Evolutionary conservation across 2,797 vertebrate genomes (phyloP).

Genomic region (Emys orbicularis): DNA sequence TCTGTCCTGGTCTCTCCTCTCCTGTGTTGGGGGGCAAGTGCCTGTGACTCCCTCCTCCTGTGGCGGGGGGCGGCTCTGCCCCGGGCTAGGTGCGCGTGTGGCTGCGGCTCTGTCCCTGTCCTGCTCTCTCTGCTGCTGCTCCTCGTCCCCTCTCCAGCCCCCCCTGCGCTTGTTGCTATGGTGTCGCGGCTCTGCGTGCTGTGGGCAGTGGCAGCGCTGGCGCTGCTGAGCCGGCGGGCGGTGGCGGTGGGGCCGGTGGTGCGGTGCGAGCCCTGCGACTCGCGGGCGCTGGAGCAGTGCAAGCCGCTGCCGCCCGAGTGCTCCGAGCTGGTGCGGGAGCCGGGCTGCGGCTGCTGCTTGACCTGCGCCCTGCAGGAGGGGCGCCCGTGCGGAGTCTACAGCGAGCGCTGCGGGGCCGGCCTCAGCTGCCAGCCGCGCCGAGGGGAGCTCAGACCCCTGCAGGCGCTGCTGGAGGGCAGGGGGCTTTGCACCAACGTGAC

Average conservation of each 20-base stretch:
- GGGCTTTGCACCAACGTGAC: conserved; percentile 88
- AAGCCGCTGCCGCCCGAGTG: conserved; percentile 86
- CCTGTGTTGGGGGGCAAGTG: background rate
- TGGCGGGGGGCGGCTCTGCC: background rate
- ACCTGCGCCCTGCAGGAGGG: conserved; percentile 89
- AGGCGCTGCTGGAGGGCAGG: conserved; percentile 90
- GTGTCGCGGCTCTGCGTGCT: conserved; percentile 80
- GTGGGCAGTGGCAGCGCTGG: conserved; percentile 80
- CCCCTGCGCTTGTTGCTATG: conserved; percentile 78
- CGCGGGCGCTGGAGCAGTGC: conserved; percentile 85
- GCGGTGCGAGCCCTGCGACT: conserved; percentile 90
- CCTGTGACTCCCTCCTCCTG: background rate
- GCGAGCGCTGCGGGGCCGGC: conserved; percentile 88
- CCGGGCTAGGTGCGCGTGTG: background rate
- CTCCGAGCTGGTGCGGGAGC: conserved; percentile 88
- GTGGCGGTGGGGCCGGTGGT: conserved; percentile 88
- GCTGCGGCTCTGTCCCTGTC: background rate
- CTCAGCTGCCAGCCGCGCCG: conserved; percentile 87
- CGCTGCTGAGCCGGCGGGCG: conserved; percentile 78
- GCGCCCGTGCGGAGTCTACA: conserved; percentile 91
- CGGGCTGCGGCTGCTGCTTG: conserved; percentile 93
- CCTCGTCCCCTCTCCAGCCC: background rate
- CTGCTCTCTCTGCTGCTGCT: background rate
- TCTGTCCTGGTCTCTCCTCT: too few relatives aligned
- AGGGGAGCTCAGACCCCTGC: conserved; percentile 88